These are phyloP conservation scores for Lycaon pictus DNA, from an alignment of 2,113 vertebrate genomes.

Conservation along the genomic window DNA sequence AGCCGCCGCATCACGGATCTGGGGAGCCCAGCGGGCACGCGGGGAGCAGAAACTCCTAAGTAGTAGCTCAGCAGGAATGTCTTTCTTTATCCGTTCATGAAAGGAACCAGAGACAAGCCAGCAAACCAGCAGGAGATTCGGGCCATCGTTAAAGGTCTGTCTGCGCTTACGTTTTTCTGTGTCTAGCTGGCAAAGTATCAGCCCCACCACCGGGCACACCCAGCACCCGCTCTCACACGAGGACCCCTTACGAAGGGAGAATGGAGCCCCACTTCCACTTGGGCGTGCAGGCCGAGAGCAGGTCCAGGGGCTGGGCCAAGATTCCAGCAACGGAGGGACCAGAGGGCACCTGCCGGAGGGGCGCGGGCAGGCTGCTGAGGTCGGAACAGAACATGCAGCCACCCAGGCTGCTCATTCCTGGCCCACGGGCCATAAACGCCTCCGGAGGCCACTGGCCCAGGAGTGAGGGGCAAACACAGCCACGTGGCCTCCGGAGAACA, in stretches of 20 bases:
- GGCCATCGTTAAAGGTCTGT: too few relatives aligned
- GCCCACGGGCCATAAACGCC: background rate
- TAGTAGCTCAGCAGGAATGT: fast-evolving
- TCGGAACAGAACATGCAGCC: fast-evolving
- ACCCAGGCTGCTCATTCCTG: background rate
- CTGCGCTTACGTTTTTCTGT: background rate
- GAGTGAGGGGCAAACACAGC: fast-evolving
- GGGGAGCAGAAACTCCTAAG: fast-evolving
- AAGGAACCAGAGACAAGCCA: background rate
- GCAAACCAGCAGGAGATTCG: too few relatives aligned
- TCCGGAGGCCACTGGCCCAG: fast-evolving
- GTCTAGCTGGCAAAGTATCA: background rate
- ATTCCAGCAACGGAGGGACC: background rate
- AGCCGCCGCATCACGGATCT: fast-evolving
- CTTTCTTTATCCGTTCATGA: background rate
- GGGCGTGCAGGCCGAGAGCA: fast-evolving
- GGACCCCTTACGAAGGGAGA: too few relatives aligned
- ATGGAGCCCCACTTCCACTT: fast-evolving
- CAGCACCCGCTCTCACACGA: too few relatives aligned
- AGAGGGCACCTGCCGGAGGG: background rate
- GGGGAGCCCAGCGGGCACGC: fast-evolving
- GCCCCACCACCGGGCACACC: fast-evolving
- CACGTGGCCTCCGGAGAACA: fast-evolving
- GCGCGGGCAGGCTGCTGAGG: fast-evolving
- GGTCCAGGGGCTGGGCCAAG: background rate